These are phyloP conservation scores for Cisticola juncidis DNA, from an alignment of 2,113 vertebrate genomes.

Conservation along the genomic window DNA sequence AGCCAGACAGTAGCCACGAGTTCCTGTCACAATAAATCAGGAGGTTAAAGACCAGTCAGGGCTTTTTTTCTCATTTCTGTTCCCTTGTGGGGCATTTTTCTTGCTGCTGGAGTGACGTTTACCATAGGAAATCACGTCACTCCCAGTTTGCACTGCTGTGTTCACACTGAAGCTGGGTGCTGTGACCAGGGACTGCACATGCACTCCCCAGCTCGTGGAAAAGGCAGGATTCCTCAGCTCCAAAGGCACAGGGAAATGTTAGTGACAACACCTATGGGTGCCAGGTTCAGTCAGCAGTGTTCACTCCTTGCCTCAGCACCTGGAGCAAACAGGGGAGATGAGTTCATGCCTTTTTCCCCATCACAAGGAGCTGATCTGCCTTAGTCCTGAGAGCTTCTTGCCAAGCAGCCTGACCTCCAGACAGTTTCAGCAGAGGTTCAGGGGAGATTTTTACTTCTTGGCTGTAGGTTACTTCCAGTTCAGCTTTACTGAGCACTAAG, in stretches of 20 bases:
- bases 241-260: not conserved
- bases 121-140: accelerated
- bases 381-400: not conserved
- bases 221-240: not conserved
- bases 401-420: not conserved
- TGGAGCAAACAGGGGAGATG: not conserved
- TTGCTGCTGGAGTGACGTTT: not conserved
- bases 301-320: not conserved
- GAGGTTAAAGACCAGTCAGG: not conserved
- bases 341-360: not conserved
- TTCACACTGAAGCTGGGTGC: not conserved
- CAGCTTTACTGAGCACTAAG: not conserved
- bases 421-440: not conserved
- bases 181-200: not conserved
- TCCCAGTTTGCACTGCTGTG: accelerated
- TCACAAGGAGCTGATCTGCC: not conserved
- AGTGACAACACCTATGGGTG: not conserved
- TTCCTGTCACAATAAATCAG: not conserved
- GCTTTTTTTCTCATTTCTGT: not conserved
- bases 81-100: not conserved
- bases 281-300: not conserved
- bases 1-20: not conserved
- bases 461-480: not conserved
- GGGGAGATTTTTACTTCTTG: not conserved
- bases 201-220: not conserved